These are phyloP conservation scores for Rhinogobio ventralis DNA, from an alignment of 2,797 vertebrate species.

Conservation along the genomic window DNA sequence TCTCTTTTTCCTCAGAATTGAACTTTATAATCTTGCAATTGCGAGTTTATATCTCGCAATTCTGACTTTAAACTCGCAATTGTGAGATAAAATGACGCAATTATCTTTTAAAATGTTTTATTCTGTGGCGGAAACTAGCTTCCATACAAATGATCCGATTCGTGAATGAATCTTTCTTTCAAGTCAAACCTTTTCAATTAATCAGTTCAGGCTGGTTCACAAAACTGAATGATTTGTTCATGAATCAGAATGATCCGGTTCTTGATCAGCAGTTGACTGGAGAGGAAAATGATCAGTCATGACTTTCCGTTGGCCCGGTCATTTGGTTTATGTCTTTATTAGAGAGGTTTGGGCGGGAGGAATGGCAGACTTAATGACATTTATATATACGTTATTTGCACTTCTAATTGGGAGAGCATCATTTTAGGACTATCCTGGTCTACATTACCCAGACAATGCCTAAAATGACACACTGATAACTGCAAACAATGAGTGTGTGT, in stretches of 20 bases:
- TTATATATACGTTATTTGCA: neutral
- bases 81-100: too few species aligned
- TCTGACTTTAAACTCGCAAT: too few species aligned
- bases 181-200: neutral
- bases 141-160: neutral
- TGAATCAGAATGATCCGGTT: neutral
- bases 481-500: constrained; percentile 41
- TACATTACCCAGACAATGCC: constrained; percentile 6
- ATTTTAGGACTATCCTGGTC: neutral
- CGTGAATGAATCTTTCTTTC: neutral
- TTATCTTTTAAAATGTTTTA: too few species aligned
- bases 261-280: neutral
- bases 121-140: too few species aligned
- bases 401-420: neutral
- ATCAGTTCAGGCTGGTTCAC: neutral
- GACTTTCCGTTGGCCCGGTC: neutral
- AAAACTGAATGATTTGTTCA: neutral
- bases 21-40: too few species aligned
- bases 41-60: too few species aligned
- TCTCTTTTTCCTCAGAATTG: too few species aligned
- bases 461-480: constrained; percentile 21
- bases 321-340: neutral
- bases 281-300: neutral
- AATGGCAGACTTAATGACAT: neutral
- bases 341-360: neutral